Conservation (phyloP, 2,113 vertebrate species). For the Mastomys coucha region DNA sequence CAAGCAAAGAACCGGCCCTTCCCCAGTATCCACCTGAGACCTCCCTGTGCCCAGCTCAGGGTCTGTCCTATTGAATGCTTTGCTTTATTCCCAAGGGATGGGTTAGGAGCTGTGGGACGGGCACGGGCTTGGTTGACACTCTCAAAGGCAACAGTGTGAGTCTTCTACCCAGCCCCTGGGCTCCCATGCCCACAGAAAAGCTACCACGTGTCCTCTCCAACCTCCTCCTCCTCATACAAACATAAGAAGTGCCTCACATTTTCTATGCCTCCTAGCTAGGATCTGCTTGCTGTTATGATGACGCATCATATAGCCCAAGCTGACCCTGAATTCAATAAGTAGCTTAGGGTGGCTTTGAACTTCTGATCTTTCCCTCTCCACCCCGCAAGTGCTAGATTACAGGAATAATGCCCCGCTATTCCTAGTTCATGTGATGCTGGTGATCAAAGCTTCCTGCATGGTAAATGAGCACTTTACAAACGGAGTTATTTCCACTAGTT, state of each 20-base stretch:
- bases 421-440: no score
- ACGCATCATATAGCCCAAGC: not conserved
- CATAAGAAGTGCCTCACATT: not conserved
- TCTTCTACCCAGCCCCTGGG: not conserved
- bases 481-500: not conserved
- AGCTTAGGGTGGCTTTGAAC: not conserved
- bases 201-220: not conserved
- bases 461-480: not conserved
- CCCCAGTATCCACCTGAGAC: accelerated
- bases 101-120: not conserved
- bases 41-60: not conserved
- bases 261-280: not conserved
- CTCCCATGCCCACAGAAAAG: not conserved
- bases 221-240: not conserved
- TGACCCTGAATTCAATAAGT: not conserved
- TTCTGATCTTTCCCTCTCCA: not conserved
- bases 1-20: not conserved
- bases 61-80: not conserved
- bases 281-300: not conserved
- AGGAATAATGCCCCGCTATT: no score
- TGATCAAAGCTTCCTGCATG: not conserved
- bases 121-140: not conserved
- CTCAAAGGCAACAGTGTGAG: not conserved
- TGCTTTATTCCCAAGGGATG: not conserved
- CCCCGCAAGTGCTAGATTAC: not conserved